Conservation (phyloP, 2,888 invertebrate genomes). For the Stenotaenia linearis region DNA sequence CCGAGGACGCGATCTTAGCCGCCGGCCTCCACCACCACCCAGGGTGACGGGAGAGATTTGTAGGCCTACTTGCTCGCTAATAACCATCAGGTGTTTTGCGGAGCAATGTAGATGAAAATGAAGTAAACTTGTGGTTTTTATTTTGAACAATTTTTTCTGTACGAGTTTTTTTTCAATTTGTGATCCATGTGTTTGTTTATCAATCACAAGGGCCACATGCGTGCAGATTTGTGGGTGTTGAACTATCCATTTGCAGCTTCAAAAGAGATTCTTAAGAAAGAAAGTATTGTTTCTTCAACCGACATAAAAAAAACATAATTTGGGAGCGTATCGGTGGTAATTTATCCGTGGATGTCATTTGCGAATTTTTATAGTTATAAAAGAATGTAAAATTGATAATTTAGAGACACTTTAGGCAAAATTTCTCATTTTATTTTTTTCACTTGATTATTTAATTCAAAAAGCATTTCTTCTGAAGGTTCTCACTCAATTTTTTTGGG, state of each 20-base stretch:
- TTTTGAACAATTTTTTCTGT: background rate
- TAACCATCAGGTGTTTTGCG: background rate
- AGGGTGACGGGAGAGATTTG: background rate
- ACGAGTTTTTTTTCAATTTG: background rate
- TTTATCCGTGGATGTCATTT: background rate
- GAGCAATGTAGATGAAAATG: background rate
- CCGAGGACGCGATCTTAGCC: conserved; percentile 24
- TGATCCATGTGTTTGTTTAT: background rate
- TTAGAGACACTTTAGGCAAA: background rate
- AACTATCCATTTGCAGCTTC: background rate
- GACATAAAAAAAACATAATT: no score
- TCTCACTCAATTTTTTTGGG: background rate
- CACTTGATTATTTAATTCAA: background rate
- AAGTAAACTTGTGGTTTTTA: background rate
- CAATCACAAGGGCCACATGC: background rate
- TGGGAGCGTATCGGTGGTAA: conserved; percentile 12
- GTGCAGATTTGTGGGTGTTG: background rate
- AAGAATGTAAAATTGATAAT: background rate
- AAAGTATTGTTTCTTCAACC: background rate
- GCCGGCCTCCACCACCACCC: conserved; percentile 5
- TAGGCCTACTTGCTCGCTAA: background rate
- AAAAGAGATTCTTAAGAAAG: background rate
- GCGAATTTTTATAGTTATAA: background rate
- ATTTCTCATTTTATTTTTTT: no score
- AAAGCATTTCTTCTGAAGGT: background rate